These are phyloP conservation scores for Mesorhabditis sp. DNA, from an alignment of 2,888 invertebrate genomes.

Conservation along the genomic window DNA sequence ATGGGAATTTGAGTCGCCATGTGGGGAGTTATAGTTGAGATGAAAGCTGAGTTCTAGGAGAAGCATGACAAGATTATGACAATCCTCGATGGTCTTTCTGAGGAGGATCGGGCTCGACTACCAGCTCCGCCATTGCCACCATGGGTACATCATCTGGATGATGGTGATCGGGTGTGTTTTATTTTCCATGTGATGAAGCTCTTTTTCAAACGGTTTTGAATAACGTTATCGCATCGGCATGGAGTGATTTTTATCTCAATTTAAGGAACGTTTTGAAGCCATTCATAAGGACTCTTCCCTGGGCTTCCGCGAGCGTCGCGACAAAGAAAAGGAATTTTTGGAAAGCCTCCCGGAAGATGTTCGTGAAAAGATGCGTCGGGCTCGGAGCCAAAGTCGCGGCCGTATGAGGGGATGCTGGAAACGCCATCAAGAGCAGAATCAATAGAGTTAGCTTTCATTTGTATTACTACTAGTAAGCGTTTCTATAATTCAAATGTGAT, in stretches of 20 bases:
- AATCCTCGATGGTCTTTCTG: background rate
- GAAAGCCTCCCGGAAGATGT: background rate
- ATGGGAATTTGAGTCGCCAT: background rate
- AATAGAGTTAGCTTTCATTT: too few species aligned
- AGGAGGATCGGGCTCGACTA: background rate
- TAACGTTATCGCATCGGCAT: too few species aligned
- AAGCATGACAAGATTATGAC: constrained; percentile 1
- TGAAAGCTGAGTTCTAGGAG: constrained; percentile 2
- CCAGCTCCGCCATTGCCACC: constrained; percentile 5
- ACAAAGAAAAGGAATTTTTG: background rate
- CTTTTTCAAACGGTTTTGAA: too few species aligned
- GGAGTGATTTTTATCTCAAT: background rate
- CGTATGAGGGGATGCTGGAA: background rate
- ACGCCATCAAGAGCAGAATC: background rate
- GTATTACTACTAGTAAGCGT: too few species aligned
- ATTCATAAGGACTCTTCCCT: background rate
- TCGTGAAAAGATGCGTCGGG: background rate
- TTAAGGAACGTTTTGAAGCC: background rate
- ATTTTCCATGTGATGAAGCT: too few species aligned
- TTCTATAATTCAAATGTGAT: too few species aligned
- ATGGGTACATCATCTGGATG: background rate
- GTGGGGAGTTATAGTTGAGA: background rate
- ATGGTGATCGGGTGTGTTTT: background rate
- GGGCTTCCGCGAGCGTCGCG: background rate
- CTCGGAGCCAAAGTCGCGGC: background rate